A percentile compares a stretch with the other conserved stretches of the same genome.
These are phyloP conservation scores for Enteromius thamalakanensis DNA, from an alignment of 2,797 vertebrate genomes.

Conservation along the genomic window DNA sequence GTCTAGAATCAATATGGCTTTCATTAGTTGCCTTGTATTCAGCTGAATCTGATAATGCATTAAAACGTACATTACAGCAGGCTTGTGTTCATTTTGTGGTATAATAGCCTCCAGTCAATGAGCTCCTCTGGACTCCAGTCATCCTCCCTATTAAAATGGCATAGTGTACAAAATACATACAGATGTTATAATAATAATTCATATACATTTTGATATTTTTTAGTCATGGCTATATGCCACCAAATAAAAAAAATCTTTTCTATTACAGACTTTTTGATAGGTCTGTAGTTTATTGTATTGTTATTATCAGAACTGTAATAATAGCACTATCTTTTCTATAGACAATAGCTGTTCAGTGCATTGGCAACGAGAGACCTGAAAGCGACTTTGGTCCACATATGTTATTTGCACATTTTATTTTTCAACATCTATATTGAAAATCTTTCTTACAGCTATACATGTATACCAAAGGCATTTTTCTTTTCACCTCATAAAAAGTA, in stretches of 20 bases:
- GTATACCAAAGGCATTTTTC: background rate
- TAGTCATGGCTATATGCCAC: background rate
- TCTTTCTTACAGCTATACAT: background rate
- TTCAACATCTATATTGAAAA: background rate
- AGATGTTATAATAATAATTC: background rate
- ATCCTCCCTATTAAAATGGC: background rate
- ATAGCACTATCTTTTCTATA: background rate
- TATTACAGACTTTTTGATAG: too few species aligned
- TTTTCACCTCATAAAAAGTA: background rate
- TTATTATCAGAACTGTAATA: background rate
- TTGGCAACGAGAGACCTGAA: background rate
- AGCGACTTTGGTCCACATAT: background rate
- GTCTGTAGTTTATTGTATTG: background rate
- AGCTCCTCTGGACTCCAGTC: slow-evolving; percentile 15
- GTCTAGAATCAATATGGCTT: slow-evolving; percentile 38
- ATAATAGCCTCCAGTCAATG: slow-evolving; percentile 29
- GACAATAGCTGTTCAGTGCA: background rate
- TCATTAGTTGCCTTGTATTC: slow-evolving; percentile 41
- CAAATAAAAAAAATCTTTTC: background rate
- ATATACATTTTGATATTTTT: background rate
- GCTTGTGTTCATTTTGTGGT: slow-evolving; percentile 26
- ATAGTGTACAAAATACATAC: background rate
- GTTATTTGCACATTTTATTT: background rate
- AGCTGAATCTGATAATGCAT: slow-evolving; percentile 24
- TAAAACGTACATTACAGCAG: slow-evolving; percentile 28